These are phyloP conservation scores for Merodon equestris DNA, from an alignment of 2,888 invertebrate species.

Conservation along the genomic window DNA sequence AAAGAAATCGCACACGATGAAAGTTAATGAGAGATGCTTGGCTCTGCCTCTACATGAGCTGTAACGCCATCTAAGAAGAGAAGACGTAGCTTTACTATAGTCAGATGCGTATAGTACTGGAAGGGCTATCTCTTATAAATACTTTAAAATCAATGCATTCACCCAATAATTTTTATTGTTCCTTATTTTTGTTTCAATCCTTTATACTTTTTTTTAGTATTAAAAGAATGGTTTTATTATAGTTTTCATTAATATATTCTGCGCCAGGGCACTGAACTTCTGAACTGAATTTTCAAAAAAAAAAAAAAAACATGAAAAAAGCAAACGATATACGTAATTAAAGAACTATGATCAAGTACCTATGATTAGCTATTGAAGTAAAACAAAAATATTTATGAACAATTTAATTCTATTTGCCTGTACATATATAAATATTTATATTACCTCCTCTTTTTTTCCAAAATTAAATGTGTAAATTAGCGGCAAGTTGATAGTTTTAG, in stretches of 20 bases:
- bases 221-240: neutral
- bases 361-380: constrained; percentile 62
- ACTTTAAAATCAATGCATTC: no score
- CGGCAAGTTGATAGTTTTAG: constrained; percentile 42
- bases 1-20: no score
- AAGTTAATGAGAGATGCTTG: no score
- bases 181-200: no score
- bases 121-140: no score
- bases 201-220: neutral
- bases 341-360: constrained; percentile 69
- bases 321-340: constrained; percentile 71
- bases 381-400: constrained; percentile 30
- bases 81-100: no score
- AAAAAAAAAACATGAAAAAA: constrained; percentile 51
- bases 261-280: constrained; percentile 41
- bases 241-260: no score
- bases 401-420: constrained; percentile 45
- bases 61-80: no score
- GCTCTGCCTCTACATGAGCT: no score
- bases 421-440: constrained; percentile 71
- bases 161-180: no score
- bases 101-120: no score
- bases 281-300: constrained; percentile 52
- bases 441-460: constrained; percentile 3
- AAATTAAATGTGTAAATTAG: constrained; percentile 55